Conservation (phyloP, 2,888 invertebrate species). For the Hyposoter didymator region DNA sequence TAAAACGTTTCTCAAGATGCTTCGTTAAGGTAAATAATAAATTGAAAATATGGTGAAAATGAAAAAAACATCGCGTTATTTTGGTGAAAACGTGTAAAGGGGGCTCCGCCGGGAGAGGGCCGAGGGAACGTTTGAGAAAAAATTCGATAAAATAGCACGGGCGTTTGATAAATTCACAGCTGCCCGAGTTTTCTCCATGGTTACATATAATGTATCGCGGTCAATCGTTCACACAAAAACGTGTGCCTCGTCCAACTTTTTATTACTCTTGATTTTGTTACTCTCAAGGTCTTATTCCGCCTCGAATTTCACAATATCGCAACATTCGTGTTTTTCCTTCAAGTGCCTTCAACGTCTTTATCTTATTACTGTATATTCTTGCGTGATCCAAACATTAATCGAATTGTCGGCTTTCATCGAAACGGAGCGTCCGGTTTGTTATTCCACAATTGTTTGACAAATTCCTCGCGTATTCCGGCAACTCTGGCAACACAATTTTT, state of each 20-base stretch:
- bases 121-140: slow-evolving; percentile 5
- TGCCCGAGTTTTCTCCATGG: slow-evolving; percentile 57
- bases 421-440: not conserved
- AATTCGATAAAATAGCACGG: slow-evolving; percentile 34
- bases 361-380: not conserved
- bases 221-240: slow-evolving; percentile 32
- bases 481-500: not conserved
- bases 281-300: slow-evolving; percentile 10
- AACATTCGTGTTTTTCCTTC: not conserved
- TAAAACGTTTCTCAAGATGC: slow-evolving; percentile 69
- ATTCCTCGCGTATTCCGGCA: not conserved
- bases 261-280: not conserved
- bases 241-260: slow-evolving; percentile 35
- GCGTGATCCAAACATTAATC: not conserved
- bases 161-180: slow-evolving; percentile 60
- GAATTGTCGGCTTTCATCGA: not conserved
- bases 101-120: not conserved
- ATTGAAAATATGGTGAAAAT: not conserved
- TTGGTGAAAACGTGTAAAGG: not conserved
- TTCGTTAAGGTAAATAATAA: slow-evolving; percentile 64
- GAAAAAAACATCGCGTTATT: not conserved
- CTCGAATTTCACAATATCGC: slow-evolving; percentile 8
- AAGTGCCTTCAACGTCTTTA: slow-evolving; percentile 5
- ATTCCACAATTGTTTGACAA: not conserved
- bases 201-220: slow-evolving; percentile 47